These are phyloP conservation scores for Drosophila infuscata DNA, from an alignment of 2,888 invertebrate species.

Conservation along the genomic window DNA sequence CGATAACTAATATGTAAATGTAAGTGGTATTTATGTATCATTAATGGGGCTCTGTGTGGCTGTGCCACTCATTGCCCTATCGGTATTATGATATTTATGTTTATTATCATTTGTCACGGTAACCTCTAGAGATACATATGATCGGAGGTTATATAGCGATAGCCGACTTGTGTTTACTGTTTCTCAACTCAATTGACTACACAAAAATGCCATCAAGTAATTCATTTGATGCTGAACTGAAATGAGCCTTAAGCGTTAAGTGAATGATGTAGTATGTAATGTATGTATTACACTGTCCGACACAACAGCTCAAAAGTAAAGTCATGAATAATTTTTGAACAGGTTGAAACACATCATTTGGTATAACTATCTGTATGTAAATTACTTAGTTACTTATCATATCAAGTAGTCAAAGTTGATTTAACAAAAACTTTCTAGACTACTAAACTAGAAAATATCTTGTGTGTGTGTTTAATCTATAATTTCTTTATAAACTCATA, in stretches of 20 bases:
- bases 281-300: constrained; percentile 33
- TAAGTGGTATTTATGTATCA: constrained; percentile 17
- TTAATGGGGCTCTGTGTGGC: constrained; percentile 40
- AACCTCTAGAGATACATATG: constrained; percentile 32
- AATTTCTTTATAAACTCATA: constrained; percentile 15
- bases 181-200: constrained; percentile 60
- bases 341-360: constrained; percentile 31
- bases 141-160: constrained; percentile 57
- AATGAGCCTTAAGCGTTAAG: constrained; percentile 29
- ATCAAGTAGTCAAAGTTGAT: constrained; percentile 27
- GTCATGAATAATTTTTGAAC: constrained; percentile 47
- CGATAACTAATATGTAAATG: constrained; percentile 6
- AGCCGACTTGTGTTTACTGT: constrained; percentile 50
- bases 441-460: background rate
- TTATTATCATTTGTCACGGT: constrained; percentile 28
- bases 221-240: constrained; percentile 36
- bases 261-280: constrained; percentile 17
- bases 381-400: constrained; percentile 21
- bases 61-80: constrained; percentile 34
- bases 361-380: constrained; percentile 13
- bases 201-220: constrained; percentile 73
- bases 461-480: constrained; percentile 19
- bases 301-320: constrained; percentile 36
- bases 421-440: constrained; percentile 10
- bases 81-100: constrained; percentile 34